These are phyloP conservation scores for Aradophagus sp. DNA, from an alignment of 1,140 invertebrate species.

Conservation along the genomic window DNA sequence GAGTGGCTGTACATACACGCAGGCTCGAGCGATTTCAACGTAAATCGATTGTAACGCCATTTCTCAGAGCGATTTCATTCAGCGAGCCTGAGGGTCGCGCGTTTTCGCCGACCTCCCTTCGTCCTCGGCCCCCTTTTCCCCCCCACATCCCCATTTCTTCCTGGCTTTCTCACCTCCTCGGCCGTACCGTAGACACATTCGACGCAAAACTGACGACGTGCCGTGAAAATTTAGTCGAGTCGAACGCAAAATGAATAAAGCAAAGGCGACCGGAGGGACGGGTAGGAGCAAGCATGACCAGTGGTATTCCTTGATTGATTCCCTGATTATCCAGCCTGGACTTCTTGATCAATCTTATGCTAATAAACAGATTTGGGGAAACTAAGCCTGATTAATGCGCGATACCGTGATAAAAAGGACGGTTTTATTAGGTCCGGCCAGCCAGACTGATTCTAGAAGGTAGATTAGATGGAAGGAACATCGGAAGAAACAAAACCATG, in stretches of 20 bases:
- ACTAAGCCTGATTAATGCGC: constrained; percentile 17
- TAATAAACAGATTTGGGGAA: constrained; percentile 13
- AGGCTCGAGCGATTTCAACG: constrained; percentile 55
- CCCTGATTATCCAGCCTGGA: constrained; percentile 21
- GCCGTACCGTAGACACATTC: constrained; percentile 24
- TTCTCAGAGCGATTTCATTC: constrained; percentile 61
- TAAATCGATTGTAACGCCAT: constrained; percentile 63
- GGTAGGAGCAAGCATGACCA: constrained; percentile 9
- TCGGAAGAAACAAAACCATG: constrained; percentile 1
- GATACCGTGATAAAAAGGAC: constrained; percentile 3
- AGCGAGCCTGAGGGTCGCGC: constrained; percentile 48
- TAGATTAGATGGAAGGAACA: constrained; percentile 2
- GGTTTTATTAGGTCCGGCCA: not conserved
- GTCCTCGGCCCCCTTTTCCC: constrained; percentile 14
- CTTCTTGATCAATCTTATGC: constrained; percentile 10
- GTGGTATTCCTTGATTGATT: constrained; percentile 29
- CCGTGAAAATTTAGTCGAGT: constrained; percentile 41
- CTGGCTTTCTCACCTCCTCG: constrained; percentile 31
- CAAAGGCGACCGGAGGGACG: not conserved
- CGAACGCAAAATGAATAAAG: constrained; percentile 27
- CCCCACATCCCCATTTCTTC: constrained; percentile 21
- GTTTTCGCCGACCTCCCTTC: constrained; percentile 37
- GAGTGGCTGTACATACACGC: constrained; percentile 53
- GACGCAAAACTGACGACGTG: constrained; percentile 51
- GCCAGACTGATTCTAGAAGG: not conserved